Evolutionary conservation across 2,797 vertebrate genomes (phyloP), one percentile per base, ranked within the genome.

Genomic region (Sylvilagus floridanus): DNA sequence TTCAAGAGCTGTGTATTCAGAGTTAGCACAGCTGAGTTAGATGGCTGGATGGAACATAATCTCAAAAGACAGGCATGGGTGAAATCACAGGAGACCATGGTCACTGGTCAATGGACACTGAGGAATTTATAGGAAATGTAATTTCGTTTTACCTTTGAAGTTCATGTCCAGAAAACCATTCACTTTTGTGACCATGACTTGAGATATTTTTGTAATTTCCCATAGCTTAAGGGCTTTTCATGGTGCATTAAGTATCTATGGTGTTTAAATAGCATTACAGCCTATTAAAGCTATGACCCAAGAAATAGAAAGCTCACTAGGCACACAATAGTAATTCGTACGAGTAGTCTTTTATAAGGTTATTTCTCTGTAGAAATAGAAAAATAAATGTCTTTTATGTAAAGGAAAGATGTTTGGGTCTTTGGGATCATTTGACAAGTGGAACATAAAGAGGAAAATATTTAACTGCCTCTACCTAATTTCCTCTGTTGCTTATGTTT

Each of bases 91-190:
- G 60, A 88, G 66, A 69, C 83, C 21, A 11, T 17, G 22, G 52
- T 50, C 35, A 32, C 62, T 86, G 86, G 71, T 81, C 82, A 93
- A 1, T n/a, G 72, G 52, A 77, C 62, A 78, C 81, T 94, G n/a
- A 54, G 57, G 52, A 91, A 65, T 85, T 82, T 77, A 62, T 16
- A 52, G 79, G 69, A 96, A 96, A 88, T 83, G 72, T 82, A 86
- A 95, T 88, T 96, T 88, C n/a, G 86, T 77, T 93, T 96, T 96
- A 86, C 90, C 86, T 96, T 93, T 88, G 76, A 96, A 95, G 85
- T 94, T 92, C n/a, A 57, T 84, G 76, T 93, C 12, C 66, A 94
- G 93, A 95, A 94, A 85, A 87, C 88, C 79, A 62, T 94, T 97
- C 83, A 87, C 60, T 75, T 93, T 82, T 88, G 85, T 95, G 85